phyloP scores from a whole-genome alignment of 1,140 invertebrate species.

The Tachypleus tridentatus region DNA sequence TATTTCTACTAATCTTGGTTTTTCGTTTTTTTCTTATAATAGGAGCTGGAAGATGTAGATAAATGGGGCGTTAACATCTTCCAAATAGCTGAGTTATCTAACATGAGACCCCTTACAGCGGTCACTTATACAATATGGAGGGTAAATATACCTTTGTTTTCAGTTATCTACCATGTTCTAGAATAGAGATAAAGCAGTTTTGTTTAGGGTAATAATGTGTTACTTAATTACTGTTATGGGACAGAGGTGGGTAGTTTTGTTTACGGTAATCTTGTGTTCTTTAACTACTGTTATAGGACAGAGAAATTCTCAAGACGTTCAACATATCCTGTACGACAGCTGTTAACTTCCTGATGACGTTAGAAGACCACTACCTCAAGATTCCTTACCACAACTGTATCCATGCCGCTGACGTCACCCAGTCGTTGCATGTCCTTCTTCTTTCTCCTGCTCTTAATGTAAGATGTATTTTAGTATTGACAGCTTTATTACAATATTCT shows the following conservation, averaged over 20 bases:
- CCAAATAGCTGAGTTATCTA: slow-evolving; percentile 78
- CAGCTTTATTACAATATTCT: not conserved
- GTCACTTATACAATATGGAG: slow-evolving; percentile 85
- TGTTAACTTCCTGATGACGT: slow-evolving; percentile 88
- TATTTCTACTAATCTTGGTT: too few relatives aligned
- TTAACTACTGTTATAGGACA: slow-evolving; percentile 47
- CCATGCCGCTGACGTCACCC: slow-evolving; percentile 89
- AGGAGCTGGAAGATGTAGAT: slow-evolving; percentile 67
- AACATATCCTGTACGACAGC: slow-evolving; percentile 89
- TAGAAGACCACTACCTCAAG: slow-evolving; percentile 96
- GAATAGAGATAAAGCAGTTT: too few relatives aligned
- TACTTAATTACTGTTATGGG: too few relatives aligned
- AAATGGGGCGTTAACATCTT: slow-evolving; percentile 98
- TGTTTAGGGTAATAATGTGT: too few relatives aligned
- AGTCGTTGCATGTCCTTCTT: slow-evolving; percentile 84
- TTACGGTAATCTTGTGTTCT: not conserved
- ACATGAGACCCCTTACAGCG: slow-evolving; percentile 76
- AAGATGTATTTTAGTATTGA: slow-evolving; percentile 24
- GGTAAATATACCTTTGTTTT: slow-evolving; percentile 35
- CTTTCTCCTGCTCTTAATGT: slow-evolving; percentile 56
- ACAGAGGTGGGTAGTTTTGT: too few relatives aligned
- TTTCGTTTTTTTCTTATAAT: slow-evolving; percentile 15
- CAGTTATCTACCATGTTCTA: slow-evolving; percentile 15
- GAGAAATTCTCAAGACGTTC: slow-evolving; percentile 79
- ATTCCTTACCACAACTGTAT: slow-evolving; percentile 91